These are phyloP conservation scores for Drosophila miranda DNA, from an alignment of 1,140 invertebrate genomes.

Conservation along the genomic window DNA sequence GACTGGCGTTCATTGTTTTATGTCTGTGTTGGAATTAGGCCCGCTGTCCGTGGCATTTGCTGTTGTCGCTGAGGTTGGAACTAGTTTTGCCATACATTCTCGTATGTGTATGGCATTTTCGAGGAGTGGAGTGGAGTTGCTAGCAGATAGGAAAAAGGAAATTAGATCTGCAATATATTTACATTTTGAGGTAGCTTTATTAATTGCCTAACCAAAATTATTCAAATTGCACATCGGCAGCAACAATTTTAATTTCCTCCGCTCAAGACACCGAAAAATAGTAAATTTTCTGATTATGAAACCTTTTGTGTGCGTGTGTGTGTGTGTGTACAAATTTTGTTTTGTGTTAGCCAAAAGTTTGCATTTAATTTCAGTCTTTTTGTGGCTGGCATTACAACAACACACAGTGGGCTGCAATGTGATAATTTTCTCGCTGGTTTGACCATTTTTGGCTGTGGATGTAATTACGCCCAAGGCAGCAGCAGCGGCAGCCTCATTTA, in stretches of 20 bases:
- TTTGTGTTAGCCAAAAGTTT: constrained; percentile 53
- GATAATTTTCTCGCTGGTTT: constrained; percentile 75
- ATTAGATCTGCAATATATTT: constrained; percentile 20
- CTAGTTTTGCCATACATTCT: constrained; percentile 30
- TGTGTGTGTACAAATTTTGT: constrained; percentile 11
- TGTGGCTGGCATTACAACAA: constrained; percentile 32
- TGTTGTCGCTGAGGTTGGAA: constrained; percentile 24
- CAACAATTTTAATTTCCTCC: too few relatives aligned
- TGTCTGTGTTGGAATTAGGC: constrained; percentile 22
- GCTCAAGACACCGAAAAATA: constrained; percentile 25
- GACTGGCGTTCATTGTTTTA: constrained; percentile 43
- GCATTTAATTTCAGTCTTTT: constrained; percentile 65
- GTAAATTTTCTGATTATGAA: constrained; percentile 39
- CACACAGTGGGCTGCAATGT: constrained; percentile 43
- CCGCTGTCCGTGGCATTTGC: constrained; percentile 39
- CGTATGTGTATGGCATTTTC: constrained; percentile 1
- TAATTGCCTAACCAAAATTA: constrained; percentile 38
- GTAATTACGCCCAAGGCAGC: constrained; percentile 75
- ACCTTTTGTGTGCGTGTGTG: constrained; percentile 24
- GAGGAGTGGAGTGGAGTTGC: constrained; percentile 16
- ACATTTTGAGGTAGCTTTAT: too few relatives aligned
- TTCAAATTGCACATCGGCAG: constrained; percentile 28
- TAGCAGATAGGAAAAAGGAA: constrained; percentile 9
- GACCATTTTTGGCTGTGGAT: constrained; percentile 73
- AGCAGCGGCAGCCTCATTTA: constrained; percentile 71